Evolutionary conservation across 2,113 vertebrate genomes (phyloP).

Genomic region (Meles meles): DNA sequence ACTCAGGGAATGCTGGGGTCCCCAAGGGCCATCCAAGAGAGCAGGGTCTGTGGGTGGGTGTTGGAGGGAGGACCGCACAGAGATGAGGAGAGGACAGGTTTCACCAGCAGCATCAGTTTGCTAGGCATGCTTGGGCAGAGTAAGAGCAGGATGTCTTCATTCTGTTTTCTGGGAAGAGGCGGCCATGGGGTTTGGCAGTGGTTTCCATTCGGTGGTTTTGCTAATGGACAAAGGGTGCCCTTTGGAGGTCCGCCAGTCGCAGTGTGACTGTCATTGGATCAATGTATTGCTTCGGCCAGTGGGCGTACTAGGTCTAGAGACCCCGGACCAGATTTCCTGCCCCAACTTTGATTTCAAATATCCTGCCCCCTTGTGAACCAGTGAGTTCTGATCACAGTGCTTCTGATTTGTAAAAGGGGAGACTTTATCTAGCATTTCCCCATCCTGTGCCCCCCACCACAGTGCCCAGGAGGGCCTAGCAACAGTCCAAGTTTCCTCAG

Average conservation of each 20-base stretch:
- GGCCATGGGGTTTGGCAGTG: background rate
- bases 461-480: background rate
- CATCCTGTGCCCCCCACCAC: rapidly evolving
- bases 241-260: background rate
- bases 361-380: background rate
- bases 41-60: rapidly evolving
- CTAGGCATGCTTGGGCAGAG: background rate
- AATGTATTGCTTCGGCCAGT: background rate
- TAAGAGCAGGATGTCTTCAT: background rate
- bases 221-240: background rate
- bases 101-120: background rate
- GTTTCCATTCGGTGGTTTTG: background rate
- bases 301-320: background rate
- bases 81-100: background rate
- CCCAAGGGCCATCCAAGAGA: background rate
- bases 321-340: background rate
- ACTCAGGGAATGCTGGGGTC: background rate
- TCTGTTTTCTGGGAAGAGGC: background rate
- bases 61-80: background rate
- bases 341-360: background rate
- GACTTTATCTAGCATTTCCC: background rate
- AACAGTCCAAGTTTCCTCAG: background rate
- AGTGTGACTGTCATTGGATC: background rate
- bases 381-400: background rate
- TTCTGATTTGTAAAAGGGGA: background rate